Percentiles rank a stretch among this genome's conserved stretches.
phyloP scores from a whole-genome alignment of 2,797 vertebrate species.

The Sylvilagus floridanus region DNA sequence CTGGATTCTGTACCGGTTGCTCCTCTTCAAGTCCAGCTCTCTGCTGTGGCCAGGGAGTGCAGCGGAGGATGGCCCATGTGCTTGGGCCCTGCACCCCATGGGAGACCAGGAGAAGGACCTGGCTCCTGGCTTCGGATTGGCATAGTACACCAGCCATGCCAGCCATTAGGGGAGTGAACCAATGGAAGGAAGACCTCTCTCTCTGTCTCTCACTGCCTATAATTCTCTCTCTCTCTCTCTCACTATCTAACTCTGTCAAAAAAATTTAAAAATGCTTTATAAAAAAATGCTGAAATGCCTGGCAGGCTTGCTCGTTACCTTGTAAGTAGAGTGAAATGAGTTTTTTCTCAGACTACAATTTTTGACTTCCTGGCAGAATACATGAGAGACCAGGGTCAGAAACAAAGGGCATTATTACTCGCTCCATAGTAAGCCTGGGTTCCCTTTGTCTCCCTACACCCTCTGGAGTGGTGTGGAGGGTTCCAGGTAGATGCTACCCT shows the following conservation, averaged over 20 bases:
- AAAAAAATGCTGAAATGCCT: not conserved
- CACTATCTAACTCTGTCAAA: not conserved
- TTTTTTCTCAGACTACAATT: not conserved
- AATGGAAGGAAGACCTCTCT: no score
- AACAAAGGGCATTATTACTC: not conserved
- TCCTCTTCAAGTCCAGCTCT: no score
- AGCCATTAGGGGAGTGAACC: no score
- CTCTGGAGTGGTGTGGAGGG: not conserved
- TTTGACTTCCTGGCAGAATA: not conserved
- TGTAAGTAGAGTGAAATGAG: not conserved
- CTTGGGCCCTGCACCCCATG: no score
- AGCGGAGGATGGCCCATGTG: no score
- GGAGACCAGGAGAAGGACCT: no score
- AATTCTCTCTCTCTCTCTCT: no score
- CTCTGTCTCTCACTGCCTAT: no score
- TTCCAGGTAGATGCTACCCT: not conserved
- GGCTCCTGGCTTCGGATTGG: no score
- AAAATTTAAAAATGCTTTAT: not conserved
- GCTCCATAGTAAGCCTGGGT: not conserved
- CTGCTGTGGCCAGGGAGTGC: no score
- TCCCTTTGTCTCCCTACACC: not conserved
- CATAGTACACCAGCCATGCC: accelerated
- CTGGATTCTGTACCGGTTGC: no score
- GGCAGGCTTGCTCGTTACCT: not conserved
- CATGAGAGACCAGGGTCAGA: not conserved